A percentile compares a stretch with the other conserved stretches of the same genome.
phyloP scores from a whole-genome alignment of 1,140 invertebrate genomes.

The Drosophila ironensis region DNA sequence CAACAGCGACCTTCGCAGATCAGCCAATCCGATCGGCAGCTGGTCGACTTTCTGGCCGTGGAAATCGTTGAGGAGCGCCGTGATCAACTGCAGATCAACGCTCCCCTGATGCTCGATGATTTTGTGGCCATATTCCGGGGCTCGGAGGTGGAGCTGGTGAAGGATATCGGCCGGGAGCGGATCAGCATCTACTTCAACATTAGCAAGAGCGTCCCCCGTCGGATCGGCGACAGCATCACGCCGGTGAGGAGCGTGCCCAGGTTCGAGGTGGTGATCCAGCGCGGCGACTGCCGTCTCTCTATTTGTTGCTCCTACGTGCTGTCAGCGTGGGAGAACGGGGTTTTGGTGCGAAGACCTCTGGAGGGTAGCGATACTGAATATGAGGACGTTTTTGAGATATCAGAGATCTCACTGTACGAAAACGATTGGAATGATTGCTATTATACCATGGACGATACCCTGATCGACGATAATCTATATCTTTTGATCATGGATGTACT shows the following conservation, averaged over 20 bases:
- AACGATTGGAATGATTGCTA: neutral
- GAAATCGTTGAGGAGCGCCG: neutral
- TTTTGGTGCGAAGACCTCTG: too few species aligned
- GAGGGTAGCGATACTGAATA: neutral
- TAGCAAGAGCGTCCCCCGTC: neutral
- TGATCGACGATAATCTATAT: neutral
- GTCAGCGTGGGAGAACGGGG: neutral
- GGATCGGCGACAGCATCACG: neutral
- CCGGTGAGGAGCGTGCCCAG: neutral
- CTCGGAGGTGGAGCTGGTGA: neutral
- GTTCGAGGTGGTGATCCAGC: neutral
- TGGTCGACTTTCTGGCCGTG: neutral
- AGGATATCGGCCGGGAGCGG: neutral
- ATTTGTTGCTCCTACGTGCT: neutral
- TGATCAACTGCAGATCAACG: neutral
- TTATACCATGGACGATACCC: neutral
- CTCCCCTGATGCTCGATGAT: neutral
- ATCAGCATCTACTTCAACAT: neutral
- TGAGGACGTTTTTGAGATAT: neutral
- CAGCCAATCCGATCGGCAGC: neutral
- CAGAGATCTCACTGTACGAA: neutral
- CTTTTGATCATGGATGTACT: neutral
- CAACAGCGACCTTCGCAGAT: too few species aligned
- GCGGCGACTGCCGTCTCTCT: neutral
- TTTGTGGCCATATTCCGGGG: neutral